These are phyloP conservation scores for Cervus canadensis DNA, from an alignment of 2,113 vertebrate genomes.

Conservation along the genomic window DNA sequence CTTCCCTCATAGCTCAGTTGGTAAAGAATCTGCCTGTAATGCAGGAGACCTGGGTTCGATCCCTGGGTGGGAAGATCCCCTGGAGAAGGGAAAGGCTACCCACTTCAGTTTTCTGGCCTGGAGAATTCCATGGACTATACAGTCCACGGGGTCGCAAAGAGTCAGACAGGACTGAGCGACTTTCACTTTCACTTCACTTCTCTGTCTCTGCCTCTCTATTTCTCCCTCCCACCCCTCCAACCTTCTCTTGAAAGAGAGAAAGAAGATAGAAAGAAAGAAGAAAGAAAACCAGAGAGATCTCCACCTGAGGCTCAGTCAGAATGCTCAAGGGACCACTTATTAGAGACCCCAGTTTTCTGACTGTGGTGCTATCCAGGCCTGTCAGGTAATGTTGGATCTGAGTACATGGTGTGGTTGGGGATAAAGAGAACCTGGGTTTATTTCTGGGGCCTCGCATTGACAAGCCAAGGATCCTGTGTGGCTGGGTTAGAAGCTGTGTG, in stretches of 20 bases:
- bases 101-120: background rate
- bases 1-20: background rate
- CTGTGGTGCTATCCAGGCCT: background rate
- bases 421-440: background rate
- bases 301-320: background rate
- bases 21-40: background rate
- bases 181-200: background rate
- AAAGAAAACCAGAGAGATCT: background rate
- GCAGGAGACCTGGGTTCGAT: background rate
- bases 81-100: background rate
- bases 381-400: background rate
- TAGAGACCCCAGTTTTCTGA: background rate
- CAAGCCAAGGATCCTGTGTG: background rate
- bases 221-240: background rate
- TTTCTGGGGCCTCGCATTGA: background rate
- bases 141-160: background rate
- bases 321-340: background rate
- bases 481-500: background rate
- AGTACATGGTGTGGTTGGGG: background rate
- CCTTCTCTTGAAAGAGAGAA: background rate
- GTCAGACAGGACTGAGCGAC: rapidly evolving
- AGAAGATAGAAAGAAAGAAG: background rate
- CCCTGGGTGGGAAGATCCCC: background rate
- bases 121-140: background rate
- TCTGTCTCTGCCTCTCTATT: background rate